These are phyloP conservation scores for Larimichthys polyactis DNA, from an alignment of 2,113 vertebrate species.

Conservation along the genomic window DNA sequence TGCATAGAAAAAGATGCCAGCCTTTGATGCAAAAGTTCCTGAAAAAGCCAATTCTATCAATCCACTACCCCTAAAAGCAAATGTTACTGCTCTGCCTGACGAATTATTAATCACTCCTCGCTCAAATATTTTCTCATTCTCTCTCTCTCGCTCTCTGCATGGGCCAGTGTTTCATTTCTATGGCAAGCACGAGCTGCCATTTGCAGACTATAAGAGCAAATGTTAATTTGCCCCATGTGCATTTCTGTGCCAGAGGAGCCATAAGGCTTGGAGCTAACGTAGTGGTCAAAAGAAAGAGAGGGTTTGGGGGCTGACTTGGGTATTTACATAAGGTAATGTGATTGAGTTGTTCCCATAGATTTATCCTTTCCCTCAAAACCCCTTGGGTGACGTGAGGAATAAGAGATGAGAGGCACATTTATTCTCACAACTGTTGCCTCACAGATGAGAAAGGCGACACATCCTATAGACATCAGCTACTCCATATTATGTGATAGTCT, in stretches of 20 bases:
- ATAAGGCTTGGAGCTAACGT: conserved; percentile 70
- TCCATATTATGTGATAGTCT: conserved; percentile 48
- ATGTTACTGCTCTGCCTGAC: conserved; percentile 79
- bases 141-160: conserved; percentile 28
- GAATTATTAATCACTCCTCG: conserved; percentile 75
- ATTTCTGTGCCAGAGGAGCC: conserved; percentile 70
- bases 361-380: conserved; percentile 66
- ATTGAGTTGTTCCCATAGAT: conserved; percentile 84
- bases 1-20: conserved; percentile 31
- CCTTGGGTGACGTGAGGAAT: conserved; percentile 48
- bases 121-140: conserved; percentile 79
- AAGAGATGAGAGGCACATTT: conserved; percentile 3
- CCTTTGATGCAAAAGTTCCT: conserved; percentile 62
- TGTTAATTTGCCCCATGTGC: conserved; percentile 83
- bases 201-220: conserved; percentile 83
- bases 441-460: conserved; percentile 25
- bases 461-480: conserved; percentile 28
- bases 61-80: conserved; percentile 75
- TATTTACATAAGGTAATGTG: conserved; percentile 87
- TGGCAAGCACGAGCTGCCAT: conserved; percentile 83
- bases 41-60: conserved; percentile 64
- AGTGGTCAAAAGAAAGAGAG: conserved; percentile 61
- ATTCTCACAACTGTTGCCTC: conserved; percentile 52
- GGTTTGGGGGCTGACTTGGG: conserved; percentile 56
- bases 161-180: conserved; percentile 76